These are phyloP conservation scores for Holcopasites calliopsidis DNA, from an alignment of 1,140 invertebrate species.

Conservation along the genomic window DNA sequence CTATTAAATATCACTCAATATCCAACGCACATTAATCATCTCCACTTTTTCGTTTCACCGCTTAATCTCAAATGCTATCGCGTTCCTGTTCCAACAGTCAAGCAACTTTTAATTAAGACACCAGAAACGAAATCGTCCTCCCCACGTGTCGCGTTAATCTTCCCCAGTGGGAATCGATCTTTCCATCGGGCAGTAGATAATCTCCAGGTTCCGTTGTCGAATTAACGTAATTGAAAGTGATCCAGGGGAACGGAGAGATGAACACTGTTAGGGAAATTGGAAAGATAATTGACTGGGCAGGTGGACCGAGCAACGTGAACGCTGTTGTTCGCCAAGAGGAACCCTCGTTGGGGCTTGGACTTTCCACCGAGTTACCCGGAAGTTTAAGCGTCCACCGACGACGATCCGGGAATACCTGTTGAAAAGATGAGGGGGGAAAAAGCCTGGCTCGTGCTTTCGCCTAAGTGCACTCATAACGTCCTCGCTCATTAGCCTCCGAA, in stretches of 20 bases:
- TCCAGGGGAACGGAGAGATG: neutral
- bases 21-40: too few species aligned
- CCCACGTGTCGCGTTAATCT: constrained; percentile 38
- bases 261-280: constrained; percentile 38
- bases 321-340: neutral
- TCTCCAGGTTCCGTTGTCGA: constrained; percentile 26
- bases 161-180: constrained; percentile 15
- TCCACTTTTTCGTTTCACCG: neutral
- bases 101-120: constrained; percentile 40
- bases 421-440: constrained; percentile 16
- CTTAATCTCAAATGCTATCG: neutral
- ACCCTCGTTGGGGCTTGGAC: neutral
- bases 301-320: constrained; percentile 40
- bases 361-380: constrained; percentile 23
- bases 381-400: constrained; percentile 26
- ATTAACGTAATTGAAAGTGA: constrained; percentile 40
- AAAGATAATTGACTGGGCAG: constrained; percentile 53
- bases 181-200: constrained; percentile 22
- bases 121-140: constrained; percentile 32
- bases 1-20: too few species aligned
- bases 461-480: constrained; percentile 55
- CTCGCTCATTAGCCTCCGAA: constrained; percentile 30
- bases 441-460: neutral
- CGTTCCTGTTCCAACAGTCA: too few species aligned
- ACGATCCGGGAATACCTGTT: constrained; percentile 32